Conservation (phyloP, 2,797 vertebrate species). For the Hoplostethus atlanticus region DNA sequence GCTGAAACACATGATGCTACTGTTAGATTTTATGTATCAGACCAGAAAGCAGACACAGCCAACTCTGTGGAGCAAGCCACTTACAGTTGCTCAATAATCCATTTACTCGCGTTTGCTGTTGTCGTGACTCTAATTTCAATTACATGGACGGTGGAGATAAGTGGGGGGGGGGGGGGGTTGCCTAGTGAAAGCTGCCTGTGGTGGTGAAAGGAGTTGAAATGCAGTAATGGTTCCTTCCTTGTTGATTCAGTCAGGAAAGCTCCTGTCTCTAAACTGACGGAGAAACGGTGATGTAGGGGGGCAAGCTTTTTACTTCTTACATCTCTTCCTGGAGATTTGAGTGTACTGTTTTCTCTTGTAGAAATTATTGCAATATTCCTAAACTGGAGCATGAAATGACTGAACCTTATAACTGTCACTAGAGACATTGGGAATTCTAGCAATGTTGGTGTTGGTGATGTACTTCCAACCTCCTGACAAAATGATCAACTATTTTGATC, state of each 20-base stretch:
- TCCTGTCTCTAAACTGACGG: constrained; percentile 42
- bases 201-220: constrained; percentile 61
- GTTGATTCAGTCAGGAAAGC: constrained; percentile 52
- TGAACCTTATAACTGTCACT: neutral
- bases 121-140: constrained; percentile 75
- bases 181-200: constrained; percentile 58
- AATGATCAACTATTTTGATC: constrained; percentile 10
- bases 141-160: constrained; percentile 65
- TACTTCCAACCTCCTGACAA: neutral
- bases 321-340: constrained; percentile 10
- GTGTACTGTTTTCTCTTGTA: no score
- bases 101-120: constrained; percentile 73
- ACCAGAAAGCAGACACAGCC: constrained; percentile 46
- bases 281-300: constrained; percentile 40
- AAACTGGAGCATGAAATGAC: neutral
- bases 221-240: constrained; percentile 53
- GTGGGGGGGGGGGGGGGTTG: constrained; percentile 21
- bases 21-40: constrained; percentile 48
- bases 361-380: neutral
- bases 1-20: constrained; percentile 40
- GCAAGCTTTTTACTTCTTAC: neutral
- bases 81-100: constrained; percentile 78
- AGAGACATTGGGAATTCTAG: neutral
- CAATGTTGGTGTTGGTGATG: neutral
- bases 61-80: constrained; percentile 52